Evolutionary conservation across 2,888 invertebrate species (phyloP), one percentile per base, ranked within the genome.

Genomic region (Philereme transversata): DNA sequence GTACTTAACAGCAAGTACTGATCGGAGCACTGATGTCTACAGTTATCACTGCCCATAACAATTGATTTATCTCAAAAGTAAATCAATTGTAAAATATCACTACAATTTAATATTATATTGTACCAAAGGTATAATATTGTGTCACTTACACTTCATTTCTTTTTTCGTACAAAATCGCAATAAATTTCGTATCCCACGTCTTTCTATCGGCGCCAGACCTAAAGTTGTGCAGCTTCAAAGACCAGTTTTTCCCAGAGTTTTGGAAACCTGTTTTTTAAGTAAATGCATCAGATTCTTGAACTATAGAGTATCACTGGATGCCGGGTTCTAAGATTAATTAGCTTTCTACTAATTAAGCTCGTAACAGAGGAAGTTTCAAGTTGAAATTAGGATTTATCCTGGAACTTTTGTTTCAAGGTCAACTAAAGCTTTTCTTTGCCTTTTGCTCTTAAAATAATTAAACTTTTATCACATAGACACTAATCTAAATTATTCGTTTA

Each of bases 281-380:
- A 6, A 45, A 45, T 6, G 11, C 34, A 35, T 40, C 22, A 34
- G 41, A 35, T 51, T 44, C 36, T 44, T 41, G 41, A 51, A 63
- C 62, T 64, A 58, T 61, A 62, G 60, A 60, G 64, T 56, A 64
- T 64, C 43, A 57, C 63, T 62, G 52, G 65, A 64, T 62, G 58
- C 66, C 57, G 59, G 57, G 63, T 67, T 65, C 65, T 65, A 63
- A 70, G 68, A 69, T 67, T 68, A 68, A 70, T 70, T 70, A 68
- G 63, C 70, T 72, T 69, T 64, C 62, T 52, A 65, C 63, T 65
- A 65, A 68, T 70, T 68, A 67, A 61, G 66, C 59, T 61, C 54
- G 60, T 68, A 65, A 70, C 64, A 67, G 66, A 66, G 65, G 61
- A 66, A 67, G 61, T 65, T 68, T 59, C 54, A 65, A 61, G 62